A percentile compares a stretch with the other conserved stretches of the same genome.
Evolutionary conservation across 1,140 invertebrate genomes (phyloP).

Genomic region (Cryptotermes secundus): DNA sequence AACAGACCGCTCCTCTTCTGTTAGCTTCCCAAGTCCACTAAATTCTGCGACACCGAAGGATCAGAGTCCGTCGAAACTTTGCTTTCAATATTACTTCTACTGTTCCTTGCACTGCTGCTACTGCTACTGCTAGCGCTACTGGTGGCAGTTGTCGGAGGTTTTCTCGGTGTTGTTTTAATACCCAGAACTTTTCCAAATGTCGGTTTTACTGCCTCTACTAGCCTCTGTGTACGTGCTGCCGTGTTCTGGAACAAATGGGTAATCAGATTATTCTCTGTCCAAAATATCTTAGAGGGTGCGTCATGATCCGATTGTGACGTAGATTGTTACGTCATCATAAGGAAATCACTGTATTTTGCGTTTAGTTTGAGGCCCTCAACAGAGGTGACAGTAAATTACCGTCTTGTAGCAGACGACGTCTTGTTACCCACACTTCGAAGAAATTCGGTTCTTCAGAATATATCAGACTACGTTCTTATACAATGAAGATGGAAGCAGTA

Average conservation of each 20-base stretch:
- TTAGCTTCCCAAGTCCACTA: not conserved
- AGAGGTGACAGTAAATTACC: no score
- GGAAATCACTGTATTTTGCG: no score
- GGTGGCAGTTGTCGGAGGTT: not conserved
- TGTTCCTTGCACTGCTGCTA: not conserved
- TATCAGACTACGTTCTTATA: no score
- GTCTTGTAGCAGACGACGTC: no score
- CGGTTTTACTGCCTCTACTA: conserved; percentile 29
- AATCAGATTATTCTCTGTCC: no score
- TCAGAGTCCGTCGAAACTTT: not conserved
- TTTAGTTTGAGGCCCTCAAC: no score
- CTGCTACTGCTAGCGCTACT: not conserved
- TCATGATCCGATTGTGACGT: no score
- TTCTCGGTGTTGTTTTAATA: not conserved
- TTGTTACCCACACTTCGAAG: no score
- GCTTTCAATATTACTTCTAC: not conserved
- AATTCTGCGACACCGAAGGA: not conserved
- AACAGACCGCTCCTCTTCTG: not conserved
- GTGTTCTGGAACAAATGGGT: conserved; percentile 26
- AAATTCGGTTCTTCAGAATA: no score
- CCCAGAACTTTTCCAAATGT: conserved; percentile 32
- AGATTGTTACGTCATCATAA: no score
- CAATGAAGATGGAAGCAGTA: no score
- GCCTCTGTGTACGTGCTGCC: conserved; percentile 34
- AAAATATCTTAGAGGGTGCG: no score